Base-by-base conservation (phyloP, 2,888 invertebrate genomes). In the Strigamia maritima region DNA sequence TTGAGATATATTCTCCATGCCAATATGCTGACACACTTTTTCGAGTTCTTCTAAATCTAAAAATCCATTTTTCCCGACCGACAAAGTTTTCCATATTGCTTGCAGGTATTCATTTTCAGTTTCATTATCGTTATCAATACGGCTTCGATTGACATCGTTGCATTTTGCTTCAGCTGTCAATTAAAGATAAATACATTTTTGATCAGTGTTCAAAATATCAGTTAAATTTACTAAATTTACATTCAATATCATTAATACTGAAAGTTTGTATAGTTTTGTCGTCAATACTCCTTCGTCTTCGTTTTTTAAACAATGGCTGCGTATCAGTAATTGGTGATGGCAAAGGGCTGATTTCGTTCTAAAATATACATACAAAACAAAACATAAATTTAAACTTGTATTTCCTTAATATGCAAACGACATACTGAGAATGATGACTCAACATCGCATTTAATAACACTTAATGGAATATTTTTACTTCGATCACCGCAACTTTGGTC, bases 11-110 rank as follows among this genome's bases (percentile, higher is more conserved):
- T 89, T 89, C 82, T 90, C 89, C 85, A 91, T 89, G 79, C 91
- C 91, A 80, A 91, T 90, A 81, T 90, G 90, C 83, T 90, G 88
- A 84, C 91, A 92, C 77, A 92, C 90, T 81, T 88, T 86, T 82
- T 89, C 89, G 82, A 92, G 87, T 84, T 92, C 91, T 76, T 87
- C 87, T 83, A 90, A 88, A 84, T 90, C 90, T 79, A 92, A 88
- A 84, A 87, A 90, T 24, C 90, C 90, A 84, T 89, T 89, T 81
- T 87, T 87, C 6, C 90, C 89, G 10, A 91, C 89, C 7, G 90
- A 90, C 78, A 90, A 86, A 81, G 89, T 88, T 81, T 88, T 88
- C 90, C 91, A 92, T 79, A 90, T 90, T 82, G 89, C 89, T 80
- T 89, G 86, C 80, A 92, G 86, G 85, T 90, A 90, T 82, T 89